These are phyloP conservation scores for Adrianichthys oophorus DNA, from an alignment of 2,797 vertebrate species.

Conservation along the genomic window DNA sequence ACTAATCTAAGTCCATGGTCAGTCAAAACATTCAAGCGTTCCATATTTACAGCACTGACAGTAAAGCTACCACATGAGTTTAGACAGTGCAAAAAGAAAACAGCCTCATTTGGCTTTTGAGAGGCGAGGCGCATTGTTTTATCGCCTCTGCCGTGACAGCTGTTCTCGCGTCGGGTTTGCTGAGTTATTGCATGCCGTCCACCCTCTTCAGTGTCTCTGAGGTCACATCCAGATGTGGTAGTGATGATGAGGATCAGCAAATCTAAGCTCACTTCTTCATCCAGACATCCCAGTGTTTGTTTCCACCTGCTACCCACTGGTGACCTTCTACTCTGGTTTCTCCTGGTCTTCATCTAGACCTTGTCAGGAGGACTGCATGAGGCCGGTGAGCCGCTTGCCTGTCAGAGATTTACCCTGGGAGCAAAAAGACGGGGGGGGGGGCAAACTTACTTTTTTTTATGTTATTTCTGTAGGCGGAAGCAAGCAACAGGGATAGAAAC, in stretches of 20 bases:
- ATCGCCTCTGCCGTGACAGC: slow-evolving; percentile 43
- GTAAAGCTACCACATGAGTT: slow-evolving; percentile 48
- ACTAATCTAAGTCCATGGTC: slow-evolving; percentile 56
- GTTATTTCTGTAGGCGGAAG: not conserved
- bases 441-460: not conserved
- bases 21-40: slow-evolving; percentile 64
- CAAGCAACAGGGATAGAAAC: no score
- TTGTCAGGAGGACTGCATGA: slow-evolving; percentile 99
- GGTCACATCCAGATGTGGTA: slow-evolving; percentile 28
- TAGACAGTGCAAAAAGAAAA: slow-evolving; percentile 38
- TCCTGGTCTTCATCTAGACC: slow-evolving; percentile 51
- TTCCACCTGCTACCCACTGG: slow-evolving; percentile 28
- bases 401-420: slow-evolving; percentile 92
- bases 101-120: slow-evolving; percentile 10
- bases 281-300: slow-evolving; percentile 33
- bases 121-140: slow-evolving; percentile 38
- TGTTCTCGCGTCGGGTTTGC: slow-evolving; percentile 54
- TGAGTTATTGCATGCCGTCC: slow-evolving; percentile 74
- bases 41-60: slow-evolving; percentile 53
- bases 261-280: slow-evolving; percentile 25
- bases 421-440: not conserved
- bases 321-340: slow-evolving; percentile 46
- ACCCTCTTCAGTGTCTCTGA: slow-evolving; percentile 38
- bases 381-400: slow-evolving; percentile 94
- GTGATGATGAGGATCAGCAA: slow-evolving; percentile 20